These are phyloP conservation scores for Sycophila texana DNA, from an alignment of 2,888 invertebrate genomes.

Conservation along the genomic window DNA sequence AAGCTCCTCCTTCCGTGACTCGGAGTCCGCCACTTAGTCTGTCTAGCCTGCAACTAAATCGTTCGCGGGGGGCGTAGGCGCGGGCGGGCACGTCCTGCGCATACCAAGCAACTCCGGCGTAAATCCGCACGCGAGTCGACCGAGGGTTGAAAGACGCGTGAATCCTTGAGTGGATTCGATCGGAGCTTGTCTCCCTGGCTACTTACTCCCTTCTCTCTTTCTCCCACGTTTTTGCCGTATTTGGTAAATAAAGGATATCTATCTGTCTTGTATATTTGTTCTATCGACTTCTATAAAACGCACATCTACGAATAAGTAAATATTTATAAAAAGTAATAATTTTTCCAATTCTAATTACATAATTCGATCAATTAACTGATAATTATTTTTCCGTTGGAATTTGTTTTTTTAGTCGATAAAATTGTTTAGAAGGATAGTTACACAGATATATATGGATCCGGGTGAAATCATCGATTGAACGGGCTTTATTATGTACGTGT, in stretches of 20 bases:
- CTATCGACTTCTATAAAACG: too few species aligned
- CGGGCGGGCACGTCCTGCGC: conserved; percentile 6
- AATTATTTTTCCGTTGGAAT: neutral
- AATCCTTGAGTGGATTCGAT: conserved; percentile 12
- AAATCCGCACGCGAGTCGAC: conserved; percentile 28
- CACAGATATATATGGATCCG: neutral
- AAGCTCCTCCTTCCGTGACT: conserved; percentile 43
- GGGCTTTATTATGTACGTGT: neutral
- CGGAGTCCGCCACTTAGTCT: conserved; percentile 30
- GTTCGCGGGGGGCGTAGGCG: conserved; percentile 3
- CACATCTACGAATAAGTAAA: too few species aligned
- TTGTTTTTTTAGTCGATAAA: too few species aligned
- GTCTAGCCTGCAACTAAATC: conserved; percentile 38
- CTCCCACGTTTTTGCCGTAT: too few species aligned
- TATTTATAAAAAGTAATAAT: too few species aligned
- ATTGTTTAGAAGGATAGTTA: too few species aligned
- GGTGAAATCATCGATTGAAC: too few species aligned
- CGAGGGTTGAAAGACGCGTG: conserved; percentile 4
- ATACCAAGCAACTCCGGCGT: conserved; percentile 17
- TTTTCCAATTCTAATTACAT: too few species aligned
- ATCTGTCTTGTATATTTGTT: too few species aligned
- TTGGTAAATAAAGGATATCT: too few species aligned
- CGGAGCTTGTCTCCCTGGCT: conserved; percentile 1
- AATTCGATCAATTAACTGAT: too few species aligned
- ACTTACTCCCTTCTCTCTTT: conserved; percentile 5